These are phyloP conservation scores for Camptogramma bilineatum DNA, from an alignment of 2,888 invertebrate species.

Conservation along the genomic window DNA sequence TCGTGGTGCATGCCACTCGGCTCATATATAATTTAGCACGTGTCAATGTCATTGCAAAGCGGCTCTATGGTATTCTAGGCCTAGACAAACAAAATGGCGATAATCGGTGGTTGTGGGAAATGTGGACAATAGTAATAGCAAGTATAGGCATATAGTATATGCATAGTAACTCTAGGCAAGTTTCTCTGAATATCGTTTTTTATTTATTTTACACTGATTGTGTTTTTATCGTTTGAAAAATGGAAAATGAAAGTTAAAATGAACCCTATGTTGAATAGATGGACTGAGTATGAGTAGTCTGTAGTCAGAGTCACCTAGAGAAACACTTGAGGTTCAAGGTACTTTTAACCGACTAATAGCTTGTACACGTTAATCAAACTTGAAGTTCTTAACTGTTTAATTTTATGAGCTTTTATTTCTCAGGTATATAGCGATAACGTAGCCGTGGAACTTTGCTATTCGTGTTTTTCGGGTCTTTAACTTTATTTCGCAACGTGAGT, in stretches of 20 bases:
- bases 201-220: too few species aligned
- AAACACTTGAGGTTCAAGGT: not conserved
- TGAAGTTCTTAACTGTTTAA: slow-evolving; percentile 36
- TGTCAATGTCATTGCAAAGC: slow-evolving; percentile 46
- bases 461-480: slow-evolving; percentile 58
- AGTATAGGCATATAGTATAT: too few species aligned
- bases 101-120: not conserved
- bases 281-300: not conserved
- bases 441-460: slow-evolving; percentile 52
- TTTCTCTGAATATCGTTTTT: too few species aligned
- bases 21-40: slow-evolving; percentile 59
- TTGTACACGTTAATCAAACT: slow-evolving; percentile 29
- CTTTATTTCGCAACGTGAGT: slow-evolving; percentile 74
- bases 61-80: slow-evolving; percentile 20
- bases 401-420: slow-evolving; percentile 30
- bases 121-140: not conserved
- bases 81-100: slow-evolving; percentile 39
- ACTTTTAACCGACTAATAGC: not conserved
- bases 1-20: slow-evolving; percentile 36
- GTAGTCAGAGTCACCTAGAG: not conserved
- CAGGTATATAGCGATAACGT: slow-evolving; percentile 44
- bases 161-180: too few species aligned
- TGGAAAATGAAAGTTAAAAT: too few species aligned
- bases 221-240: too few species aligned
- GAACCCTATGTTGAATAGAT: not conserved